phyloP scores from a whole-genome alignment of 2,113 vertebrate species.

The Syngnathus scovelli region DNA sequence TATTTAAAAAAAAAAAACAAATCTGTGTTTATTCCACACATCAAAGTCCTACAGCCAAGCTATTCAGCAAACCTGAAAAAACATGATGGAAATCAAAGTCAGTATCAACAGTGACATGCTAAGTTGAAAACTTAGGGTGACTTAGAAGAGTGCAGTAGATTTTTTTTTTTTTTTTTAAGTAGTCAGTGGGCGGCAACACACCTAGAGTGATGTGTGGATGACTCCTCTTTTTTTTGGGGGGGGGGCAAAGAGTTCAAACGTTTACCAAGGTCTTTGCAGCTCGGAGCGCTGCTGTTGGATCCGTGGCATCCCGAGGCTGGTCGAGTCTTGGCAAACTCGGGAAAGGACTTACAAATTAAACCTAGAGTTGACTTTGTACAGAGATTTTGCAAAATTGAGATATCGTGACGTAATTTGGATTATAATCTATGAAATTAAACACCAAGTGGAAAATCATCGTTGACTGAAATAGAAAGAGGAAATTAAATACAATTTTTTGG shows the following conservation, averaged over 20 bases:
- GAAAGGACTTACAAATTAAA: not conserved
- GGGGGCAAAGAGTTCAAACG: not conserved
- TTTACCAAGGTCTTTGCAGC: slow-evolving; percentile 14
- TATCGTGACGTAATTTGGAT: not conserved
- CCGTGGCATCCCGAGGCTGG: slow-evolving; percentile 5
- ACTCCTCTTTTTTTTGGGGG: slow-evolving; percentile 5
- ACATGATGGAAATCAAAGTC: slow-evolving; percentile 32
- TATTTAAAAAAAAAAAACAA: not conserved
- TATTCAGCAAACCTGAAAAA: slow-evolving; percentile 22
- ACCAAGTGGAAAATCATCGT: too few relatives aligned
- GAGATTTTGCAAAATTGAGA: not conserved
- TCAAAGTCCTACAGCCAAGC: slow-evolving; percentile 30
- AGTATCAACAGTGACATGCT: slow-evolving; percentile 49
- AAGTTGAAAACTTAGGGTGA: slow-evolving; percentile 2
- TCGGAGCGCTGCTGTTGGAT: not conserved
- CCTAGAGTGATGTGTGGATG: slow-evolving; percentile 32
- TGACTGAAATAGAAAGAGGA: too few relatives aligned
- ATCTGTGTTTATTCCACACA: not conserved
- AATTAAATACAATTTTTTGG: too few relatives aligned
- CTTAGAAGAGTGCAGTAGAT: slow-evolving; percentile 17
- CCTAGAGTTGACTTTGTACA: not conserved
- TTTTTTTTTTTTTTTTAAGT: not conserved
- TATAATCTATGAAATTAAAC: too few relatives aligned
- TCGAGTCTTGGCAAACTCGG: slow-evolving; percentile 8
- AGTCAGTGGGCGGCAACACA: slow-evolving; percentile 17